A percentile compares a stretch with the other conserved stretches of the same genome.
Evolutionary conservation across 2,797 vertebrate genomes (phyloP).

Genomic region (Somateria mollissima): DNA sequence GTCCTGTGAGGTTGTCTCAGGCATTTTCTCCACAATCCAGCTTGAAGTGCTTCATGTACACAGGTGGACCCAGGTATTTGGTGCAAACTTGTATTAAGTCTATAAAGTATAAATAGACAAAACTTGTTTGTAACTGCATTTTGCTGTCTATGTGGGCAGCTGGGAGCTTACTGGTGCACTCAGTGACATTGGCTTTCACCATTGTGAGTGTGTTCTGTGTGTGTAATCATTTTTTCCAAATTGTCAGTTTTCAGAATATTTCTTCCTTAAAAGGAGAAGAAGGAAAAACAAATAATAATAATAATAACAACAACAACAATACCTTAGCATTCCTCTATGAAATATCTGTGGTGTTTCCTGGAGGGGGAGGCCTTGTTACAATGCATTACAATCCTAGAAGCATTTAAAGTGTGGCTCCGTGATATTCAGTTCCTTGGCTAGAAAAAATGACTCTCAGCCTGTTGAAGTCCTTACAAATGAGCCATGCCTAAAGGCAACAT

Average conservation of each 20-base stretch:
- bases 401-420: neutral
- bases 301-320: neutral
- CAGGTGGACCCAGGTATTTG: neutral
- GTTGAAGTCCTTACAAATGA: neutral
- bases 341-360: neutral
- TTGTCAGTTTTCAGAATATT: neutral
- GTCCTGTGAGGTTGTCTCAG: neutral
- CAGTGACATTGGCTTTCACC: neutral
- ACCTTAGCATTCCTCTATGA: neutral
- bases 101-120: neutral
- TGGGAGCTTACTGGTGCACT: neutral
- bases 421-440: neutral
- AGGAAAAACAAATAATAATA: neutral
- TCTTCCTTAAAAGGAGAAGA: neutral
- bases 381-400: neutral
- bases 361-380: neutral
- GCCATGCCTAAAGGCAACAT: neutral
- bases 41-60: neutral
- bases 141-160: neutral
- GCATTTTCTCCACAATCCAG: neutral
- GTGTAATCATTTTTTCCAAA: neutral
- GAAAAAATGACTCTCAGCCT: neutral
- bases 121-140: neutral
- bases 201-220: rapidly evolving
- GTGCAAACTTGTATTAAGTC: neutral